Percentiles rank a stretch among this genome's conserved stretches.
phyloP scores from a whole-genome alignment of 35 echinoderm and acorn worm species.

The Apostichopus japonicus region DNA sequence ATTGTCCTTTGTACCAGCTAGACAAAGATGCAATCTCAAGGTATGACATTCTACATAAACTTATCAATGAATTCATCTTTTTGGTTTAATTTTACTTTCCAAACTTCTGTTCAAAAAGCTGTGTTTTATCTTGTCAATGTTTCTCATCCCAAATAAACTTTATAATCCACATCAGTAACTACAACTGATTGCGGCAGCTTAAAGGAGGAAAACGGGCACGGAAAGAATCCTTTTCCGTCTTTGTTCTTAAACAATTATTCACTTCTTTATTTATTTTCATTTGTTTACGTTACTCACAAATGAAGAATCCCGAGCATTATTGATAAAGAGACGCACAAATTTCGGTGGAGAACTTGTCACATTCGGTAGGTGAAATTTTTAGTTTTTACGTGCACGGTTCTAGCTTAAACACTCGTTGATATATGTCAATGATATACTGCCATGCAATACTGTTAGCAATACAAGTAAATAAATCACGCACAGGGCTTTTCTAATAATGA shows the following conservation, averaged over 20 bases:
- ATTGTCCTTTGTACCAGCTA: no score
- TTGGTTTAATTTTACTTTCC: no score
- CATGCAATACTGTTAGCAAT: neutral
- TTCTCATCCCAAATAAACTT: no score
- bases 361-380: neutral
- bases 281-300: conserved; percentile 15
- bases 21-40: no score
- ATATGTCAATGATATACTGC: neutral
- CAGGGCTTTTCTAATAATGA: neutral
- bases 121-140: no score
- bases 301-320: neutral
- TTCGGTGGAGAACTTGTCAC: neutral
- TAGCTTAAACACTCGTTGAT: neutral
- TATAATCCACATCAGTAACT: neutral
- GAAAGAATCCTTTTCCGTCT: neutral
- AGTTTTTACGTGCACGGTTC: no score
- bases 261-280: neutral
- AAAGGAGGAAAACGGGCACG: neutral
- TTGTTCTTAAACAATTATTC: neutral
- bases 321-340: neutral
- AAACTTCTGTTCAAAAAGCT: no score
- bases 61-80: no score
- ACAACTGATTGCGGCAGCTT: neutral
- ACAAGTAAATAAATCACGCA: neutral
- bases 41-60: no score